Base-by-base conservation (phyloP, 2,888 invertebrate genomes). In the Sceliomorpha sp. region DNA sequence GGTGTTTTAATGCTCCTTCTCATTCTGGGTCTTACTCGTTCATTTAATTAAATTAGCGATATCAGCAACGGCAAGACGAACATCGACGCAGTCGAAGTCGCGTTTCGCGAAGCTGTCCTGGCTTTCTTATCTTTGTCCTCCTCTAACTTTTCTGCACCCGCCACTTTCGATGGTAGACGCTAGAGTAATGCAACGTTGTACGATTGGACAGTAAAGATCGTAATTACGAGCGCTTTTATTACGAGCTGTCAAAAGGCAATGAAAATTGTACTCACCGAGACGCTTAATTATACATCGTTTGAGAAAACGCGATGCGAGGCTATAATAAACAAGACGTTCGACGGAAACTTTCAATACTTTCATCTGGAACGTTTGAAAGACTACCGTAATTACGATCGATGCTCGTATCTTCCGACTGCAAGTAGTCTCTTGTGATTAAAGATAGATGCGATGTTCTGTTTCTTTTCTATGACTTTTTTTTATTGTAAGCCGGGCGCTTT, bases 141-240 rank as follows among this genome's bases (percentile, higher is more conserved):
- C 51, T 53, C 63, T 66, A 66, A 63, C 66, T 70, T 60, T 40
- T 36, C 10, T 37, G 12, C 45, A 37, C 20, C 53, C 40, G 34
- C 55, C 50, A 44, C 53, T 70, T 55, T 69, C 45, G 45, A 69
- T 80, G 77, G 72, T 77, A 75, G 74, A 76, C 77, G 75, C 70
- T 73, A 55, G 80, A 80, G 74, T 56, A 73, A 70, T 60, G 73
- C 73, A 79, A 79, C 73, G 70, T 77, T 67, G 75, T 70, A 78
- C 76, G 77, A 77, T 79, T 81, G 80, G 81, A 84, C 84, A 74
- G 75, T 39, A 10, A 7, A 6, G 50, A 29, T 44, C 26, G 37
- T 45, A 45, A 37, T 45, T 24, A n/a, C 45, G n/a, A n/a, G 20
- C 20, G 20, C 20, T 5, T 20, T 20, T 20, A n/a, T n/a, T n/a